These are phyloP conservation scores for Cephus runcator DNA, from an alignment of 2,888 invertebrate genomes.

Conservation along the genomic window DNA sequence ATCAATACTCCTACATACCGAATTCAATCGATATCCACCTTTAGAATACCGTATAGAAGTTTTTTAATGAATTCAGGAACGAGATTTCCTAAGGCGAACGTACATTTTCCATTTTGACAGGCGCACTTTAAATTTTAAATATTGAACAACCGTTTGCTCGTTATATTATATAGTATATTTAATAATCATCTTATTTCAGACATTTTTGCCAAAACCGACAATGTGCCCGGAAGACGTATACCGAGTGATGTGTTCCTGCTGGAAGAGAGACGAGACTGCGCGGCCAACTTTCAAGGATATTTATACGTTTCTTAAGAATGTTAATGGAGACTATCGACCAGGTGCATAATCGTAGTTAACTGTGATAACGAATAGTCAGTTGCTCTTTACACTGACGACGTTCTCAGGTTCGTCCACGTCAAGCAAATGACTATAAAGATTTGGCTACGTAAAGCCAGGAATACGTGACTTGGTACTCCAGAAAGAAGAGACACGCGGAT, in stretches of 20 bases:
- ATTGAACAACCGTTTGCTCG: not conserved
- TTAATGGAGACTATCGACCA: conserved; percentile 69
- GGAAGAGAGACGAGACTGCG: conserved; percentile 71
- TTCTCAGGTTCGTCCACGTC: not conserved
- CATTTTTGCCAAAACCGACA: conserved; percentile 77
- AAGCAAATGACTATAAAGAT: not conserved
- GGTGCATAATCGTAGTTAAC: conserved; percentile 52
- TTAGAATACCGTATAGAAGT: not conserved
- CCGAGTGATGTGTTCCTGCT: conserved; percentile 79
- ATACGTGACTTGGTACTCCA: not conserved
- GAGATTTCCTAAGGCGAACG: not conserved
- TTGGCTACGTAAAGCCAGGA: not conserved
- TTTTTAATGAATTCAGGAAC: not conserved
- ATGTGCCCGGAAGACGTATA: conserved; percentile 82
- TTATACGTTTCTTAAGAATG: conserved; percentile 75
- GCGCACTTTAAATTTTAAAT: not conserved
- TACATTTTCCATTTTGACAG: not conserved
- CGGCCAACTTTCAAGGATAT: conserved; percentile 76
- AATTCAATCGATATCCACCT: not conserved
- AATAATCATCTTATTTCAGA: conserved; percentile 45
- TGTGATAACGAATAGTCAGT: conserved; percentile 45
- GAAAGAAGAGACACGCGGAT: conserved; percentile 16
- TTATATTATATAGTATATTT: not conserved
- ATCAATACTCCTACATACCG: not conserved
- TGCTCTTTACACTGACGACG: not conserved